These are phyloP conservation scores for Orchesellides sinensis DNA, from an alignment of 2,888 invertebrate species.

Conservation along the genomic window DNA sequence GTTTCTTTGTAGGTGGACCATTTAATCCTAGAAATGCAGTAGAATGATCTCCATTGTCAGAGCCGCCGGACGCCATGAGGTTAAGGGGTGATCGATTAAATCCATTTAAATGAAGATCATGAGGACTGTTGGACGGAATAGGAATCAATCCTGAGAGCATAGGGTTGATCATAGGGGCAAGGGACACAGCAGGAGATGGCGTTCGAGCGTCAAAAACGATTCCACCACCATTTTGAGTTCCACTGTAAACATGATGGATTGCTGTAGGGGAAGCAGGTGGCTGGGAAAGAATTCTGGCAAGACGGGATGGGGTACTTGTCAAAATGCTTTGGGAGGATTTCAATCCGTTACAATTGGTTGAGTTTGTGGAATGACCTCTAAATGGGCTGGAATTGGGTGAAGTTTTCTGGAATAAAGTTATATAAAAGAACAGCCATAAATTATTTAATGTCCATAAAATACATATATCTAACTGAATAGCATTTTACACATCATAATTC, in stretches of 20 bases:
- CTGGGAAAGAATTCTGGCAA: conserved; percentile 79
- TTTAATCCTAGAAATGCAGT: conserved; percentile 67
- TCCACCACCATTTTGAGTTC: conserved; percentile 58
- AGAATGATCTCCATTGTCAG: conserved; percentile 65
- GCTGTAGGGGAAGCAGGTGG: conserved; percentile 76
- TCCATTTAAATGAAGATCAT: conserved; percentile 70
- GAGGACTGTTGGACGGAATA: conserved; percentile 73
- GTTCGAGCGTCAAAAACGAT: conserved; percentile 67
- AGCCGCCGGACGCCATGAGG: conserved; percentile 68
- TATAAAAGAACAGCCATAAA: conserved; percentile 28
- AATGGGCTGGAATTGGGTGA: conserved; percentile 72
- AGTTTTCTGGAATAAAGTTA: conserved; percentile 68
- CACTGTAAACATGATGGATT: conserved; percentile 59
- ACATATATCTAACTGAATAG: background rate
- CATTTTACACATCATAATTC: background rate
- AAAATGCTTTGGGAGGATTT: conserved; percentile 42
- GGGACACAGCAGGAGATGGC: conserved; percentile 76
- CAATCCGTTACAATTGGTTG: conserved; percentile 63
- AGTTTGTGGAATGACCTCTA: conserved; percentile 68
- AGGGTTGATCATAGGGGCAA: conserved; percentile 71
- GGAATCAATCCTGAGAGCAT: conserved; percentile 72
- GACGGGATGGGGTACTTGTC: conserved; percentile 73
- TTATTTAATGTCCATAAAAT: conserved; percentile 12
- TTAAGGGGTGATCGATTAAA: conserved; percentile 72
- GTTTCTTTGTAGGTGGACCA: conserved; percentile 69